Base-by-base conservation (phyloP, 2,797 vertebrate genomes). In the Manis crassicaudata region DNA sequence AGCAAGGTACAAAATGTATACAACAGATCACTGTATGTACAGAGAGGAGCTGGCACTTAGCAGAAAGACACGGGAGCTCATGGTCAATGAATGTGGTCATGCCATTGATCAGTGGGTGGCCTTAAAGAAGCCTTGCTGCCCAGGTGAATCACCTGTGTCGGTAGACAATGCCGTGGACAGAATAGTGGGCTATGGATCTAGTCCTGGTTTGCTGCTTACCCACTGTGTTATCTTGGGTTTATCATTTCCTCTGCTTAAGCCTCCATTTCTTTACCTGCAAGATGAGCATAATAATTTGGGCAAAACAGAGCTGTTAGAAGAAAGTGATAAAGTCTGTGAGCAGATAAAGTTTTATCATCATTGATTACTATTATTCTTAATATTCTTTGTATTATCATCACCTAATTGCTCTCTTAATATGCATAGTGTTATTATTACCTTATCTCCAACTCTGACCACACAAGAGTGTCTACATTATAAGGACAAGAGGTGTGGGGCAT, bases 51-150 rank as follows among this genome's bases (percentile, higher is more conserved):
- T 2, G 27, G 12, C 40, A 18, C 27, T 17, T 23, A 25, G 29
- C 1, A 6, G 40, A 43, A 68, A 79, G 37, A 32, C 5, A 0
- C 0, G 5, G 75, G 20, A 14, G 52, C 20, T 0, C 0, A 1
- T 2, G 32, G 9, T 16, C 43, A 7, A 0, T 5, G n/a, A 21
- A 2, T 14, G 16, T 32, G 17, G 50, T 7, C 11, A 1, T 58
- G 67, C 46, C 65, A 1, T 54, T 20, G 20, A 12, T 11, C 70
- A 91, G 54, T 27, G 6, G 35, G 73, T 72, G 56, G 56, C 50
- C 67, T 58, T 32, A 54, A 21, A 29, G 73, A 54, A 79, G 20
- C 8, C 20, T 60, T 0, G 1, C 56, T 60, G 50, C 46, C 68
- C 9, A 13, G 67, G 56, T 7, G n/a, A 68, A 18, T 62, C 32